phyloP scores from a whole-genome alignment of 2,113 vertebrate genomes.

The Channa maculata region DNA sequence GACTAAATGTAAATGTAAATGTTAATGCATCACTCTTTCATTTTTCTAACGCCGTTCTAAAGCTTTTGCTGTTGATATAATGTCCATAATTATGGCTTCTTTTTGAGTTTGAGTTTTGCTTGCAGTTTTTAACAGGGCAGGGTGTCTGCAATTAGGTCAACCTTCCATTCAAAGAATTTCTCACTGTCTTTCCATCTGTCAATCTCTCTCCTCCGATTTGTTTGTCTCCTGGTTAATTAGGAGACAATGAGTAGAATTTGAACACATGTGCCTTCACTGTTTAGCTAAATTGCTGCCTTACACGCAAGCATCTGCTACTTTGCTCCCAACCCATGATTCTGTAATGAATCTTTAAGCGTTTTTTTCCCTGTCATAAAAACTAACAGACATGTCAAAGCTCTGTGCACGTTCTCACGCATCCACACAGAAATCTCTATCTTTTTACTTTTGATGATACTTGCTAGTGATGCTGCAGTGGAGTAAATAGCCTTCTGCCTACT shows the following conservation, averaged over 20 bases:
- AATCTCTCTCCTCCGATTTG: background rate
- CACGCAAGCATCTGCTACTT: background rate
- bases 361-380: conserved; percentile 14
- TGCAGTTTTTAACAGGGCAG: too few relatives aligned
- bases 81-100: background rate
- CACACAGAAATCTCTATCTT: background rate
- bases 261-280: conserved; percentile 6
- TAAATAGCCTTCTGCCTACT: conserved; percentile 13
- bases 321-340: background rate
- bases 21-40: background rate
- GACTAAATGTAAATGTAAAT: too few relatives aligned
- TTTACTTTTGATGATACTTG: background rate
- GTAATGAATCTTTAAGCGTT: conserved; percentile 25
- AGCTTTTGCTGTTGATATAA: background rate
- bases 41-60: background rate
- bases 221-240: conserved; percentile 21
- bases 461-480: background rate
- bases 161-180: conserved; percentile 22
- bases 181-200: background rate
- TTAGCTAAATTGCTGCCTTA: background rate
- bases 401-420: background rate
- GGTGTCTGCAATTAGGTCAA: conserved; percentile 56
- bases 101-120: background rate
- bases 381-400: background rate
- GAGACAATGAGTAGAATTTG: background rate